phyloP scores from a whole-genome alignment of 2,797 vertebrate genomes.

The Sternotherus odoratus region DNA sequence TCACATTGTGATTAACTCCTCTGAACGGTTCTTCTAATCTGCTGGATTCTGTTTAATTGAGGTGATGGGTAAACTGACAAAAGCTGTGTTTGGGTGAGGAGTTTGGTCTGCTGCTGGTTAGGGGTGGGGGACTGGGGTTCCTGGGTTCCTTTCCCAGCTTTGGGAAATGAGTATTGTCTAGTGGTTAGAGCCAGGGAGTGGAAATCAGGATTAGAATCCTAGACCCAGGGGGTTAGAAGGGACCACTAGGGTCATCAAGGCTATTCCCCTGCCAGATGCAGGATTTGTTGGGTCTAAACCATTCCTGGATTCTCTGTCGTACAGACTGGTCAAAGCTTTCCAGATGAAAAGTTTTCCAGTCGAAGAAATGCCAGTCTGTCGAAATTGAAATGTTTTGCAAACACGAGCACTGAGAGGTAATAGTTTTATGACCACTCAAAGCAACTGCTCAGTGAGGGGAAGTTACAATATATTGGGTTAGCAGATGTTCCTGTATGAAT shows the following conservation, averaged over 20 bases:
- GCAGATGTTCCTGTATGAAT: neutral
- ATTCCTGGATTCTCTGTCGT: neutral
- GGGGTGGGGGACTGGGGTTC: accelerated
- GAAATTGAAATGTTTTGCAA: neutral
- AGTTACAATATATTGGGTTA: neutral
- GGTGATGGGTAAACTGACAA: conserved; percentile 8
- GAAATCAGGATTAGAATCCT: neutral
- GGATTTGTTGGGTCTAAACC: neutral
- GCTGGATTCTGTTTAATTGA: conserved; percentile 63
- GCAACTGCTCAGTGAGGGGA: neutral
- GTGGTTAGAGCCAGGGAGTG: neutral
- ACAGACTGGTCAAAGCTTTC: neutral
- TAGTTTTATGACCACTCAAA: neutral
- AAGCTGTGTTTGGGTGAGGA: neutral
- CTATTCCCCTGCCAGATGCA: neutral
- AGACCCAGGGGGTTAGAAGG: neutral
- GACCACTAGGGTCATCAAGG: neutral
- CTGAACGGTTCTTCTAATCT: conserved; percentile 63
- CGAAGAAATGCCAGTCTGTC: neutral
- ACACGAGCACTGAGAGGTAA: neutral
- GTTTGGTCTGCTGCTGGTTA: neutral
- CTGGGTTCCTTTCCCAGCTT: accelerated
- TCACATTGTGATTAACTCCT: conserved; percentile 37
- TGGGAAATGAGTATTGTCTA: neutral
- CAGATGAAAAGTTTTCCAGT: neutral